Percentiles rank a stretch among this genome's conserved stretches.
Conservation (phyloP, 2,113 vertebrate genomes). For the Malurus elegans region DNA sequence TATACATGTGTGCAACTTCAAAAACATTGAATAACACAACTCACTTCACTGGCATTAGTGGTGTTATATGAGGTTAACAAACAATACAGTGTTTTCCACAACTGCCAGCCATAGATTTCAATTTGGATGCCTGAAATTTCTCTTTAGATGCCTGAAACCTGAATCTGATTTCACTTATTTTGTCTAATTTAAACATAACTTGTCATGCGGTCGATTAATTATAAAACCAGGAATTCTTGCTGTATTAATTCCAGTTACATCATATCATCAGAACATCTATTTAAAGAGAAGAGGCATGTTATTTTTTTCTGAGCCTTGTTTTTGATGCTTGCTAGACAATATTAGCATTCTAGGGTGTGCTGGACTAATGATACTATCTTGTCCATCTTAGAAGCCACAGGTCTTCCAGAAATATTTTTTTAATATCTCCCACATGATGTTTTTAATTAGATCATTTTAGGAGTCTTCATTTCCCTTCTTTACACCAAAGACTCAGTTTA, state of each 20-base stretch:
- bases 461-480: neutral
- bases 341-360: neutral
- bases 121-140: neutral
- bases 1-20: neutral
- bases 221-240: neutral
- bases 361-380: neutral
- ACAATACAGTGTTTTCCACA: neutral
- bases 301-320: neutral
- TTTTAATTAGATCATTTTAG: neutral
- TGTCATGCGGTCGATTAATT: fast-evolving
- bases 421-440: neutral
- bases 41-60: neutral
- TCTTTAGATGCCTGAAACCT: neutral
- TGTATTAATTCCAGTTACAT: neutral
- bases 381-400: neutral
- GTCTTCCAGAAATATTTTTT: neutral
- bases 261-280: neutral
- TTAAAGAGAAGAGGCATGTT: neutral
- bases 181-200: neutral
- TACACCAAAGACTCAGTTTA: neutral
- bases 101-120: neutral
- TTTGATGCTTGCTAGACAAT: neutral
- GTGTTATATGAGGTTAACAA: neutral
- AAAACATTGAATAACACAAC: neutral
- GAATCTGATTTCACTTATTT: neutral